Conservation (phyloP, 2,888 invertebrate genomes). For the Nycteola revayana region DNA sequence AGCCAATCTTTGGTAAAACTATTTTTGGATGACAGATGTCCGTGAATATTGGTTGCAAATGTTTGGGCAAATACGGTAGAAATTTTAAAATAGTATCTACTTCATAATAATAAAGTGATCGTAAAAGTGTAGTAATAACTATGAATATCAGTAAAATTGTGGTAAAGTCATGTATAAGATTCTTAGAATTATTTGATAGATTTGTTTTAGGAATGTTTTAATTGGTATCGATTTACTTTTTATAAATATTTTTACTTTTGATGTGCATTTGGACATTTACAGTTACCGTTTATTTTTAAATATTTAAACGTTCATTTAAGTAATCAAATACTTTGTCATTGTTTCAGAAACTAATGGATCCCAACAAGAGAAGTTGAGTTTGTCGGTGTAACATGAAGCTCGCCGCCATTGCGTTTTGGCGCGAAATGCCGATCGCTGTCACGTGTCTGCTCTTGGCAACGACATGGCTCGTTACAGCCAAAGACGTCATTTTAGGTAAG, state of each 20-base stretch:
- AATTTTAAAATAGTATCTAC: no score
- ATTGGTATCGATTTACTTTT: no score
- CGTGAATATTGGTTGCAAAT: conserved; percentile 16
- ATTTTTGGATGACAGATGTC: conserved; percentile 64
- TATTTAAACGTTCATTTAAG: neutral
- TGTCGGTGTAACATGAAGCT: conserved; percentile 63
- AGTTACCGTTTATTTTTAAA: no score
- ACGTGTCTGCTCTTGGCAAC: conserved; percentile 51
- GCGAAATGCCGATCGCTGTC: conserved; percentile 68
- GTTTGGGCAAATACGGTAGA: conserved; percentile 11
- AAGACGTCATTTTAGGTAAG: conserved; percentile 71
- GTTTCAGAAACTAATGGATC: conserved; percentile 78
- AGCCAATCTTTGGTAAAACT: conserved; percentile 45
- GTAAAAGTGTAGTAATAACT: no score
- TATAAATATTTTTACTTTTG: no score
- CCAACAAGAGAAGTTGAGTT: conserved; percentile 63
- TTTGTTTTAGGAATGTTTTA: no score
- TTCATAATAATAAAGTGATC: no score
- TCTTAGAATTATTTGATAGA: no score
- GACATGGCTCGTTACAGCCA: conserved; percentile 57
- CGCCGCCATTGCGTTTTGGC: conserved; percentile 65
- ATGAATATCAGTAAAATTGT: no score
- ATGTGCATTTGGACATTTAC: no score
- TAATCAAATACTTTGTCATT: conserved; percentile 30
- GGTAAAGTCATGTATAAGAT: no score